phyloP scores from a whole-genome alignment of 2,113 vertebrate genomes.

The Addax nasomaculatus region DNA sequence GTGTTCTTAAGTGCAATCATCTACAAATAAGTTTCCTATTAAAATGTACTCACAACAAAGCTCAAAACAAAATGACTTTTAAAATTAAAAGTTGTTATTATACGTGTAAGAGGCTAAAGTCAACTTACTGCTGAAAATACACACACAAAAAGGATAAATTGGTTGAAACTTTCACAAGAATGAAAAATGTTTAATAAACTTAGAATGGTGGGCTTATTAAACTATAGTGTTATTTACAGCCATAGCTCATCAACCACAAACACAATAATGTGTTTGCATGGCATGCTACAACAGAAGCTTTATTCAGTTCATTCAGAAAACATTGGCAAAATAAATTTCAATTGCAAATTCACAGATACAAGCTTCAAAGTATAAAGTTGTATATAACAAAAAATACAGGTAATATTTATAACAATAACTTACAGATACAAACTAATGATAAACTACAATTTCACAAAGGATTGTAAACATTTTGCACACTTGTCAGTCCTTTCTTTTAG shows the following conservation, averaged over 20 bases:
- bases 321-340: slow-evolving; percentile 79
- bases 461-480: slow-evolving; percentile 89
- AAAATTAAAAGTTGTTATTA: not conserved
- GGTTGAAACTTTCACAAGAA: slow-evolving; percentile 53
- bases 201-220: slow-evolving; percentile 51
- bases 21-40: slow-evolving; percentile 7
- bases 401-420: slow-evolving; percentile 87
- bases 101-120: slow-evolving; percentile 14
- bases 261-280: slow-evolving; percentile 61
- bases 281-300: slow-evolving; percentile 83
- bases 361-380: slow-evolving; percentile 82
- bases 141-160: slow-evolving; percentile 1
- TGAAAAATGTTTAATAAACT: slow-evolving; percentile 71
- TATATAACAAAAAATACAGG: slow-evolving; percentile 84
- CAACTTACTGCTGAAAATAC: not conserved
- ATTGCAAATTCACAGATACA: slow-evolving; percentile 84
- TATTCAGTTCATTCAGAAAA: slow-evolving; percentile 81
- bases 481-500: slow-evolving; percentile 85
- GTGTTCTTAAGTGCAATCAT: not conserved
- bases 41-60: not conserved
- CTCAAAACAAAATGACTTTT: slow-evolving; percentile 21
- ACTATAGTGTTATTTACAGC: slow-evolving; percentile 67
- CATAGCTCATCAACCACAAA: slow-evolving; percentile 65
- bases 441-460: slow-evolving; percentile 85
- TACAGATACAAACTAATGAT: slow-evolving; percentile 86